Percentiles rank a stretch among this genome's conserved stretches.
Evolutionary conservation across 2,797 vertebrate species (phyloP).

Genomic region (Lophotriccus pileatus): DNA sequence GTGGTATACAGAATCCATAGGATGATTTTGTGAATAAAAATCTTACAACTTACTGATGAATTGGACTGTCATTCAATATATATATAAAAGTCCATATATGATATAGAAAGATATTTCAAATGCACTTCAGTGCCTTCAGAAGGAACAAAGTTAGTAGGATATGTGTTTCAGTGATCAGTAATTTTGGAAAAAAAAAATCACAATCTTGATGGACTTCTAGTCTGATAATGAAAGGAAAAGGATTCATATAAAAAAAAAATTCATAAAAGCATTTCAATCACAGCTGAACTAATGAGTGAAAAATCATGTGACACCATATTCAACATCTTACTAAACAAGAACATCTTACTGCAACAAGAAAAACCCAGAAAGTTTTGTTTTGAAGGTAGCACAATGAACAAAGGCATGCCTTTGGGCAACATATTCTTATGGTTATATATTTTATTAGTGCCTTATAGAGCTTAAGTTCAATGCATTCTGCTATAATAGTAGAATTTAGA

Average conservation of each 20-base stretch:
- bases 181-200: constrained; percentile 39
- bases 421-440: background rate
- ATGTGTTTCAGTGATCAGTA: constrained; percentile 11
- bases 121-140: constrained; percentile 18
- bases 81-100: constrained; percentile 41
- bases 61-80: background rate
- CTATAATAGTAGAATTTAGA: background rate
- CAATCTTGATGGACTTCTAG: background rate
- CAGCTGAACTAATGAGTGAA: background rate
- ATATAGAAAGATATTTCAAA: constrained; percentile 57
- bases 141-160: constrained; percentile 32
- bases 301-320: background rate
- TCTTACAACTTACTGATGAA: background rate
- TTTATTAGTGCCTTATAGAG: background rate
- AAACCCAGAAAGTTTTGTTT: constrained; percentile 2
- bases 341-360: background rate
- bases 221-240: background rate
- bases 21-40: background rate
- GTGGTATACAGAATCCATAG: background rate
- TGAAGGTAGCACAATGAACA: constrained; percentile 1
- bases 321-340: background rate
- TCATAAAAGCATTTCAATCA: background rate
- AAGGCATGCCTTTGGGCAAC: background rate
- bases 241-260: background rate
- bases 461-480: background rate